A percentile compares a stretch with the other conserved stretches of the same genome.
Evolutionary conservation across 2,888 invertebrate genomes (phyloP).

Genomic region (Dermolepida albohirtum): DNA sequence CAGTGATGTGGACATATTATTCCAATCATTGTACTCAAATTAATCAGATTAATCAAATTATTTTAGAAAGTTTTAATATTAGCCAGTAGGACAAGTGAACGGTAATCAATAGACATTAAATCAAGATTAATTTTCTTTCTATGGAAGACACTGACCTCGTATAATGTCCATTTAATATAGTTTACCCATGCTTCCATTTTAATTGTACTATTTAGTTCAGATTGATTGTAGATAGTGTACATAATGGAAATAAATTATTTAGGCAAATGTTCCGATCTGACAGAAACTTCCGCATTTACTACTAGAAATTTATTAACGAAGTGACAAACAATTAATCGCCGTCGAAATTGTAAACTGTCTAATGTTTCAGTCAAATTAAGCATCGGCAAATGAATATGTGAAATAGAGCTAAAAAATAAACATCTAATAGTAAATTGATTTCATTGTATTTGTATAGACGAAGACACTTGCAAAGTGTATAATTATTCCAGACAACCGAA

Average conservation of each 20-base stretch:
- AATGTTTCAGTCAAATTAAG: too few species aligned
- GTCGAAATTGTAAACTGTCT: too few species aligned
- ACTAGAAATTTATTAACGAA: conserved; percentile 30
- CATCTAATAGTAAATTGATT: too few species aligned
- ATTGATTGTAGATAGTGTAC: conserved; percentile 21
- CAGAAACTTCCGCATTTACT: conserved; percentile 28
- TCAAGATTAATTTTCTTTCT: conserved; percentile 22
- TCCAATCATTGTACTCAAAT: too few species aligned
- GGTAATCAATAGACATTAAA: conserved; percentile 3
- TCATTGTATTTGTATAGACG: too few species aligned
- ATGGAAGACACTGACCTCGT: conserved; percentile 14
- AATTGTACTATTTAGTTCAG: conserved; percentile 24
- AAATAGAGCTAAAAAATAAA: too few species aligned
- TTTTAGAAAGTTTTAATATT: too few species aligned
- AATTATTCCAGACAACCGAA: too few species aligned
- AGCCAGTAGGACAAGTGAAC: background rate
- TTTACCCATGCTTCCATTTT: conserved; percentile 17
- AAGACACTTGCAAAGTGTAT: too few species aligned
- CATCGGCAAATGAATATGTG: too few species aligned
- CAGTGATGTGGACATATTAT: too few species aligned
- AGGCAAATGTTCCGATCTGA: conserved; percentile 19
- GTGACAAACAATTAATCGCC: conserved; percentile 23
- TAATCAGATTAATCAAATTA: too few species aligned
- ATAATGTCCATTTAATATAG: conserved; percentile 8
- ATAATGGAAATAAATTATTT: conserved; percentile 36